Conservation (phyloP, 1,140 invertebrate genomes). For the Trypoxylus dichotomus region DNA sequence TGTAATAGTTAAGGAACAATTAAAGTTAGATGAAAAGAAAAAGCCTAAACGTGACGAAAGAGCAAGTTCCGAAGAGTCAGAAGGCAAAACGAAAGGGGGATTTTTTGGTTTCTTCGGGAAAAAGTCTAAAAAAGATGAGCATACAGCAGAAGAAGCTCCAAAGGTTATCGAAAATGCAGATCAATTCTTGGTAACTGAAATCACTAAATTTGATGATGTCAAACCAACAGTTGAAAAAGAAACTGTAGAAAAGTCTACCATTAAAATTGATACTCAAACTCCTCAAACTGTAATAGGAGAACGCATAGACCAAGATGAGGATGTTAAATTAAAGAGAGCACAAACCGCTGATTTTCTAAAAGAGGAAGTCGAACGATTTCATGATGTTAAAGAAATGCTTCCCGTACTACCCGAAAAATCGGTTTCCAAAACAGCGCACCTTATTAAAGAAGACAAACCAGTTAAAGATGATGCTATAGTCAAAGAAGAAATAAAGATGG, state of each 20-base stretch:
- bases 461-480: neutral
- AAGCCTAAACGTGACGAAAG: neutral
- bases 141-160: neutral
- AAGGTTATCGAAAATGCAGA: neutral
- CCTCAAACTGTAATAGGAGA: neutral
- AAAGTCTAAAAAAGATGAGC: slow-evolving; percentile 29
- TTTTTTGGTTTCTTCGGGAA: slow-evolving; percentile 34
- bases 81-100: slow-evolving; percentile 26
- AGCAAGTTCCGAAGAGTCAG: neutral
- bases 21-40: neutral
- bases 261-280: neutral
- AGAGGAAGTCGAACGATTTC: slow-evolving; percentile 21
- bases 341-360: slow-evolving; percentile 24
- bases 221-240: neutral
- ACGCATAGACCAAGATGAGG: neutral
- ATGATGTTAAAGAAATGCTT: slow-evolving; percentile 19
- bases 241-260: neutral
- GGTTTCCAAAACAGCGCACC: neutral
- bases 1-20: neutral
- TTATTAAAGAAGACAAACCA: neutral
- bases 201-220: slow-evolving; percentile 8
- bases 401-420: neutral
- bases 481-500: neutral
- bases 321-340: neutral
- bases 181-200: slow-evolving; percentile 3